Conservation (phyloP, 2,797 vertebrate species). For the Fringilla coelebs region DNA sequence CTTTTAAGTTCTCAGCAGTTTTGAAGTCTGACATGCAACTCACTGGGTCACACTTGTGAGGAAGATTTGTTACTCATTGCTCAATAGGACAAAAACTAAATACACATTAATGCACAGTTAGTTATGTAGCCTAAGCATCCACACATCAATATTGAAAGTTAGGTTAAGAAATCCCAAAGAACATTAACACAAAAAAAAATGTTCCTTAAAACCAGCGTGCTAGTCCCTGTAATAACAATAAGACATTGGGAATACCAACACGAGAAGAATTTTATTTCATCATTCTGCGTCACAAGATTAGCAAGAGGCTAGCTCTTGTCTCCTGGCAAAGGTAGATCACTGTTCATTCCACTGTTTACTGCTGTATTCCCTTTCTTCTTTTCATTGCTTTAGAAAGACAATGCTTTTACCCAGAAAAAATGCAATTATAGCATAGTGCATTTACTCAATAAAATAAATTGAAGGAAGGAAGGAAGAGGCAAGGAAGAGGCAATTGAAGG, state of each 20-base stretch:
- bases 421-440: accelerated
- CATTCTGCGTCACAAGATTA: neutral
- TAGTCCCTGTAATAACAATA: neutral
- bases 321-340: neutral
- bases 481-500: neutral
- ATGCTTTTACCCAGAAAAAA: neutral
- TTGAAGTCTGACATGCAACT: neutral
- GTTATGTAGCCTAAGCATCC: neutral
- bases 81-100: neutral
- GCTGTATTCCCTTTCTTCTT: neutral
- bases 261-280: neutral
- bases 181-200: accelerated
- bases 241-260: neutral
- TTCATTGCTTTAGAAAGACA: neutral
- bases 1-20: neutral
- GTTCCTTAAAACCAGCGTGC: neutral
- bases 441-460: neutral
- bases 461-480: no score
- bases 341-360: neutral
- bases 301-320: neutral
- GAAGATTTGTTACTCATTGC: neutral
- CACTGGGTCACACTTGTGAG: neutral
- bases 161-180: neutral
- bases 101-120: neutral
- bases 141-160: neutral